phyloP scores from a whole-genome alignment of 1,140 invertebrate genomes.

The Chlorops oryzae region DNA sequence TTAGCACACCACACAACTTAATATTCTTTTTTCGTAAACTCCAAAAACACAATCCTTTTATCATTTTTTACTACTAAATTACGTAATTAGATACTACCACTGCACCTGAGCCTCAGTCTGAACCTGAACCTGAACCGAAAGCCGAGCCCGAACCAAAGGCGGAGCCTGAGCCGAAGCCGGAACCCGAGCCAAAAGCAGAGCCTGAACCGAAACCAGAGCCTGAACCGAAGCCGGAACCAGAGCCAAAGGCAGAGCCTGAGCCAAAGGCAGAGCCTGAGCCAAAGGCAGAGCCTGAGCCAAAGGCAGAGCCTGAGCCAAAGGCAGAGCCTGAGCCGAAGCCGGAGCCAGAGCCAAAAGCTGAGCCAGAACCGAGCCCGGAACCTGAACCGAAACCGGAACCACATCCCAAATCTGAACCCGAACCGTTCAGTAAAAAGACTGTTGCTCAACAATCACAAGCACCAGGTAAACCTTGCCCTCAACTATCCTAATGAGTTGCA shows the following conservation, averaged over 20 bases:
- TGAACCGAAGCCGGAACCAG: slow-evolving; percentile 48
- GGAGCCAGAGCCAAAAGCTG: slow-evolving; percentile 45
- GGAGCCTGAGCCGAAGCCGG: slow-evolving; percentile 48
- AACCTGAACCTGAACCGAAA: slow-evolving; percentile 35
- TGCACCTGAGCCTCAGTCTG: slow-evolving; percentile 41
- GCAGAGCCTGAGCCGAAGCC: slow-evolving; percentile 49
- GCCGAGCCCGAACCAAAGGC: slow-evolving; percentile 49
- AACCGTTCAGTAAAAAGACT: slow-evolving; percentile 34
- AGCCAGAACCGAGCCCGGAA: slow-evolving; percentile 47
- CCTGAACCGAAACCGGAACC: slow-evolving; percentile 46
- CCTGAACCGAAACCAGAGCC: slow-evolving; percentile 51
- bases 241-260: slow-evolving; percentile 47
- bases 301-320: slow-evolving; percentile 52
- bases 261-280: slow-evolving; percentile 48
- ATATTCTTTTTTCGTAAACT: too few species aligned
- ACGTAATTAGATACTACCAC: too few species aligned
- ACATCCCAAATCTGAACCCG: slow-evolving; percentile 34
- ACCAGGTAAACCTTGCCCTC: too few species aligned
- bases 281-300: slow-evolving; percentile 50
- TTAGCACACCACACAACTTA: too few species aligned
- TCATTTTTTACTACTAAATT: neutral
- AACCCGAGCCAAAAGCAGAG: slow-evolving; percentile 49
- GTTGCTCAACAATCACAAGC: too few species aligned
- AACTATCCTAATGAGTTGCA: too few species aligned
- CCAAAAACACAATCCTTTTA: too few species aligned